A percentile compares a stretch with the other conserved stretches of the same genome.
Conservation (phyloP, 2,888 invertebrate species). For the Biston stratarius region DNA sequence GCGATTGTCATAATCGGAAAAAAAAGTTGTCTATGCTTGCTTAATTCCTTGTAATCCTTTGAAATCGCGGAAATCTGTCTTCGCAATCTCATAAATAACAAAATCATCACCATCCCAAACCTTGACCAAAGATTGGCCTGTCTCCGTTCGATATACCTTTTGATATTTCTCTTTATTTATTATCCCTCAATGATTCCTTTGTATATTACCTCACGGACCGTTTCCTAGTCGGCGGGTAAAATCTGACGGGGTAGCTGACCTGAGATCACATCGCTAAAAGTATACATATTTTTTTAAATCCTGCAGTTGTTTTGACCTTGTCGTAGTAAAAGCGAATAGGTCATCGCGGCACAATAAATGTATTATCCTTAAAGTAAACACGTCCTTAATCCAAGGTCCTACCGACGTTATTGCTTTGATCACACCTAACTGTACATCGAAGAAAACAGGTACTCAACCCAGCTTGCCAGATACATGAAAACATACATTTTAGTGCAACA, state of each 20-base stretch:
- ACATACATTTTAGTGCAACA: background rate
- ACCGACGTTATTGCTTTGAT: conserved; percentile 27
- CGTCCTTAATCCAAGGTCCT: conserved; percentile 22
- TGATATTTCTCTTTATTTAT: conserved; percentile 59
- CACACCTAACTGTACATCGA: background rate
- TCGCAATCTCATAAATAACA: conserved; percentile 21
- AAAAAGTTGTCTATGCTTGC: background rate
- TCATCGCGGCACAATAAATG: background rate
- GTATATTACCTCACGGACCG: conserved; percentile 75
- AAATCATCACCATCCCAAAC: conserved; percentile 23
- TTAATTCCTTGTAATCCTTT: background rate
- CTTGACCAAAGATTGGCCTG: conserved; percentile 19
- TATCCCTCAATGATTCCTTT: conserved; percentile 70
- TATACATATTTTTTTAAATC: too few species aligned
- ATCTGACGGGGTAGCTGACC: conserved; percentile 52
- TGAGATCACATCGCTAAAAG: conserved; percentile 45
- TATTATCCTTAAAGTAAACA: background rate
- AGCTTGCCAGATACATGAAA: background rate
- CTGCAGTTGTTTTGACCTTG: too few species aligned
- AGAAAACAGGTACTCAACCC: background rate
- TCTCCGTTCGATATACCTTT: conserved; percentile 37
- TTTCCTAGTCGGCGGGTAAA: conserved; percentile 61
- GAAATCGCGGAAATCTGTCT: conserved; percentile 1
- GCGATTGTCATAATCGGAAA: background rate
- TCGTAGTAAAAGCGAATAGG: background rate